Conservation (phyloP, 1,140 invertebrate genomes). For the Dinoponera quadriceps region DNA sequence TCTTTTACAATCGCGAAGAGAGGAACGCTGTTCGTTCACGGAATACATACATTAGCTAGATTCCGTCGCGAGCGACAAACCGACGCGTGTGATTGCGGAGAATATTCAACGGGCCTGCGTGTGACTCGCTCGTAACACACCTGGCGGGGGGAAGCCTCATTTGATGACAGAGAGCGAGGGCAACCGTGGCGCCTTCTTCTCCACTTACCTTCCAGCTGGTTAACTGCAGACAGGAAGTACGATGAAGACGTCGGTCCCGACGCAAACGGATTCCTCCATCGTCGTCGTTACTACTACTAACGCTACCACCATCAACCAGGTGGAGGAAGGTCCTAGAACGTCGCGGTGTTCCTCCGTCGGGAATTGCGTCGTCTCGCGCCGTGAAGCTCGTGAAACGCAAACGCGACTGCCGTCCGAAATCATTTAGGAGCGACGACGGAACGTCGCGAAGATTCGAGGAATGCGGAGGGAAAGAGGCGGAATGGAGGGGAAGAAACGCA, state of each 20-base stretch:
- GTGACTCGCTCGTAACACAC: constrained; percentile 48
- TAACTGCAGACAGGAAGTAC: constrained; percentile 62
- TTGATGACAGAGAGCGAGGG: constrained; percentile 30
- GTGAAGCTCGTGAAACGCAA: neutral
- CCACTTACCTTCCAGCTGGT: constrained; percentile 63
- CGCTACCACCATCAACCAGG: neutral
- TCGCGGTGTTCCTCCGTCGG: no score
- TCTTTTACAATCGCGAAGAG: neutral
- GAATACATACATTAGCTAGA: neutral
- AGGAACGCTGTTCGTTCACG: neutral
- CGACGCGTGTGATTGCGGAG: constrained; percentile 41
- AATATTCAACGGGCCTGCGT: constrained; percentile 62
- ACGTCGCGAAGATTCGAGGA: constrained; percentile 19
- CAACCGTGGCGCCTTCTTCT: constrained; percentile 38
- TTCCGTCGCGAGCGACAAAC: no score
- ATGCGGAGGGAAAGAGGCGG: neutral
- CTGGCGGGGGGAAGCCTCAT: constrained; percentile 32
- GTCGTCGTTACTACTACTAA: no score
- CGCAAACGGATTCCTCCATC: constrained; percentile 25
- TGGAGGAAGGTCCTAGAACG: neutral
- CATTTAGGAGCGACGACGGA: constrained; percentile 18
- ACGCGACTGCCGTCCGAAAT: constrained; percentile 22
- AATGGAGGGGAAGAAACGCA: no score
- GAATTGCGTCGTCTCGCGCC: neutral
- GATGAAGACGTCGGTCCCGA: constrained; percentile 42